Evolutionary conservation across 2,888 invertebrate genomes (phyloP), one percentile per base, ranked within the genome.

Genomic region (Xylophagus ater): DNA sequence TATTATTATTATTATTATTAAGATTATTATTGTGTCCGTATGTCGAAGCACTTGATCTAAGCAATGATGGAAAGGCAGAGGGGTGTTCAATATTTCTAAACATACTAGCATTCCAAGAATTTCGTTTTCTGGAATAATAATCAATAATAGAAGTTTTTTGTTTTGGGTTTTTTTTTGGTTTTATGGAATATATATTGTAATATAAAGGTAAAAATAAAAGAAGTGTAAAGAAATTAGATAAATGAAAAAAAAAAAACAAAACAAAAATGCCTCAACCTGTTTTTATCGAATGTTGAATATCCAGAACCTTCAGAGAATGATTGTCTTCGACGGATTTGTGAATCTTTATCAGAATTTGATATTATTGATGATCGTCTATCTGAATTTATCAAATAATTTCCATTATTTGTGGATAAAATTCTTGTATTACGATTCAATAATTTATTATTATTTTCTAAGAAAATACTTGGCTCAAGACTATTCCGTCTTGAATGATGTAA

Each of bases 61-160:
- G 65, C 28, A 74, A 72, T 47, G 75, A 74, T 33, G 81, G 78
- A 55, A 82, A 83, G 18, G 73, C 70, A 15, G 81, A 79, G 1
- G 82, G 82, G 56, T 82, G 81, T 49, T 74, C 73, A 46, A 78
- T 49, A 48, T 77, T 78, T 4, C 70, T 68, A 24, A 42, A 45
- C 40, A 40, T 42, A 18, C 35, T 40, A 32, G 45, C 36, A 40
- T 35, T 42, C 45, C 42, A 42, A 13, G 45, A 45, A 35, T 42
- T 40, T 21, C 42, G 40, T 33, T 45, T 45, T 40, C 45, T 45
- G 40, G 14, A 45, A 45, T 20, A 30, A 35, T n/a, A n/a, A n/a
- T n/a, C n/a, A n/a, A n/a, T n/a, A n/a, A n/a, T n/a, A n/a, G n/a
- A n/a, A n/a, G n/a, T n/a, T n/a, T n/a, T n/a, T n/a, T n/a, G n/a